Evolutionary conservation across 2,797 vertebrate species (phyloP), one percentile per base, ranked within the genome.

Genomic region (Carcharodon carcharias): DNA sequence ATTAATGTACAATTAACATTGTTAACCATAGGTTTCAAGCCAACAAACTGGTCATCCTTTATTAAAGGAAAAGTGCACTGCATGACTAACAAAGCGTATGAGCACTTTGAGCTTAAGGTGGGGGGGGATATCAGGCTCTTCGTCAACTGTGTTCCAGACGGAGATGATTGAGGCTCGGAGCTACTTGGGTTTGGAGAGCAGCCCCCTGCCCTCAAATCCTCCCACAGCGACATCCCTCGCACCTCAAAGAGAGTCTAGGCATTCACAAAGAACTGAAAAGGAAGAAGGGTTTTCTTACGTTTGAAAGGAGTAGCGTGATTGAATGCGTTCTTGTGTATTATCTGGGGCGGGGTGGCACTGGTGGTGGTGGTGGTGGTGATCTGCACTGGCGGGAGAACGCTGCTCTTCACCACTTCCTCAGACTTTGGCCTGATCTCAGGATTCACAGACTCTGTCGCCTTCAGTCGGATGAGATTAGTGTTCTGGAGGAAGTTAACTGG

Each of bases 401-500:
- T 92, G 89, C 58, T 92, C n/a, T 92, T 92, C 58, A 92, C 89
- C 35, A 92, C 35, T 8, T 92, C 89, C 61, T 92, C 89, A 7
- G 89, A 58, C 58, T 92, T 92, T 0, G 58, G 89, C 6, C 58
- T 18, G 89, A 92, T 63, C n/a, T 92, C 89, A 2, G 89, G 35
- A n/a, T 35, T 40, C 1, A 31, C 5, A 31, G 89, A 3, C 4
- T 92, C 89, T 0, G 58, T 4, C 0, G 89, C 8, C 89, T 92
- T 92, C 58, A 92, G 58, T n/a, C 89, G 89, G n/a, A 92, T 92
- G 58, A 92, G 89, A 21, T 63, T 92, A 92, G 89, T 92, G 89
- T 92, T 92, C 89, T 92, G 89, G 31, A 92, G 89, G 89, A 92
- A 92, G 89, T 92, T 92, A 40, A 92, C 89, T 92, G 89, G 89